phyloP scores from a whole-genome alignment of 2,797 vertebrate genomes.

The Gallirallus australis region DNA sequence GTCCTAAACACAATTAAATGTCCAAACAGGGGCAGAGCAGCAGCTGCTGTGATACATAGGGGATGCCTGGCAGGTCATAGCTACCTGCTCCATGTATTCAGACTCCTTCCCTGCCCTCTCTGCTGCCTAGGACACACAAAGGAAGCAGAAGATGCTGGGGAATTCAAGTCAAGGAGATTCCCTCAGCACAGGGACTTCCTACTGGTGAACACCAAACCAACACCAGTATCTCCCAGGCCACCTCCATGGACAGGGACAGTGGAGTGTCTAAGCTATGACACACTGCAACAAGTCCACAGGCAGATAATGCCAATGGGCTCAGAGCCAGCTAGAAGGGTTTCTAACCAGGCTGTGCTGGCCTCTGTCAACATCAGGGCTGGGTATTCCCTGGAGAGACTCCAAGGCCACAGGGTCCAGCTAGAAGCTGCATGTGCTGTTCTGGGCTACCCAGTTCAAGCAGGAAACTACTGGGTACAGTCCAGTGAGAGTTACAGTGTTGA shows the following conservation, averaged over 20 bases:
- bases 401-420: not conserved
- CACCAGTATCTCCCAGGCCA: not conserved
- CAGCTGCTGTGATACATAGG: fast-evolving
- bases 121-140: not conserved
- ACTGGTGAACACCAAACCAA: not conserved
- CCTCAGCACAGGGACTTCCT: not conserved
- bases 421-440: not conserved
- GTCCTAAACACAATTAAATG: not conserved
- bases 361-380: not conserved
- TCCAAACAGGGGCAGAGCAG: not conserved
- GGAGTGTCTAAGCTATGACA: not conserved
- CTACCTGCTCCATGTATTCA: not conserved
- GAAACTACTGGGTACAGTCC: too few relatives aligned
- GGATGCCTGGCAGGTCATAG: not conserved
- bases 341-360: not conserved
- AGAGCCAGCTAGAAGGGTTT: not conserved
- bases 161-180: fast-evolving
- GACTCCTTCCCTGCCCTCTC: not conserved
- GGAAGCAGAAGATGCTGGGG: not conserved
- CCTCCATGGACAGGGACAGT: not conserved
- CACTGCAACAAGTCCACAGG: fast-evolving
- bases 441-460: too few relatives aligned
- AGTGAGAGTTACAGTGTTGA: too few relatives aligned
- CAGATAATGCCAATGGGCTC: not conserved
- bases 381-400: not conserved